Percentiles rank a stretch among this genome's conserved stretches.
Evolutionary conservation across 1,140 invertebrate species (phyloP).

Genomic region (Trachelipus rathkii): DNA sequence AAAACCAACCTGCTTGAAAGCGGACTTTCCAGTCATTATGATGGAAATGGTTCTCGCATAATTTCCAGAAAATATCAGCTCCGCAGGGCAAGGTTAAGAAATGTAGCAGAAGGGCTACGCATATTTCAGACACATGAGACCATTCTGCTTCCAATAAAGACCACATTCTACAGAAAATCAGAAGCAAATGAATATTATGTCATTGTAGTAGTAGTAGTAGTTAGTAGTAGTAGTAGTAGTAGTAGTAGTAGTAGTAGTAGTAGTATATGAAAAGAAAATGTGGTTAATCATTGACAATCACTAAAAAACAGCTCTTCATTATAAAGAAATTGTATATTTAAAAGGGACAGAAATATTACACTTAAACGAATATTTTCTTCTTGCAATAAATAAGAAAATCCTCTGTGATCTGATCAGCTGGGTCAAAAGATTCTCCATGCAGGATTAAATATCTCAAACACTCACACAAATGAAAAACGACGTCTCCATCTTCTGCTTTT

Average conservation of each 20-base stretch:
- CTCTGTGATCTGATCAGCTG: slow-evolving; percentile 80
- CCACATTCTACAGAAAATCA: slow-evolving; percentile 71
- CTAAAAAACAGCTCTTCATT: too few relatives aligned
- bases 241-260: too few relatives aligned
- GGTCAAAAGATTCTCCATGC: slow-evolving; percentile 86
- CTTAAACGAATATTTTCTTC: slow-evolving; percentile 54
- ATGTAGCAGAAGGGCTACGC: slow-evolving; percentile 86
- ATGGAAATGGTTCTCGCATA: slow-evolving; percentile 90
- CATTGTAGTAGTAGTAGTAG: too few relatives aligned
- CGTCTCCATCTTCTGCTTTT: slow-evolving; percentile 69
- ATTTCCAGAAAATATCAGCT: slow-evolving; percentile 88
- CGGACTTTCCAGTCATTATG: slow-evolving; percentile 80
- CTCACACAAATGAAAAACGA: slow-evolving; percentile 86
- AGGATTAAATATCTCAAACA: slow-evolving; percentile 87
- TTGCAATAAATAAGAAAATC: slow-evolving; percentile 97
- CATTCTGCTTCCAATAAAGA: slow-evolving; percentile 84
- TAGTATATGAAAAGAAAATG: too few relatives aligned
- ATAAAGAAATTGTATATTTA: too few relatives aligned
- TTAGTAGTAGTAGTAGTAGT: too few relatives aligned
- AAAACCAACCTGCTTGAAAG: slow-evolving; percentile 86
- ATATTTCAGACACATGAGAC: slow-evolving; percentile 84
- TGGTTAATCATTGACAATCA: too few relatives aligned
- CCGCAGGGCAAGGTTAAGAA: slow-evolving; percentile 88
- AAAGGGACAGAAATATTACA: too few relatives aligned
- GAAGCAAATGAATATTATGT: slow-evolving; percentile 6